Percentiles rank a stretch among this genome's conserved stretches.
Evolutionary conservation across 2,797 vertebrate genomes (phyloP).

Genomic region (Strix occidentalis): DNA sequence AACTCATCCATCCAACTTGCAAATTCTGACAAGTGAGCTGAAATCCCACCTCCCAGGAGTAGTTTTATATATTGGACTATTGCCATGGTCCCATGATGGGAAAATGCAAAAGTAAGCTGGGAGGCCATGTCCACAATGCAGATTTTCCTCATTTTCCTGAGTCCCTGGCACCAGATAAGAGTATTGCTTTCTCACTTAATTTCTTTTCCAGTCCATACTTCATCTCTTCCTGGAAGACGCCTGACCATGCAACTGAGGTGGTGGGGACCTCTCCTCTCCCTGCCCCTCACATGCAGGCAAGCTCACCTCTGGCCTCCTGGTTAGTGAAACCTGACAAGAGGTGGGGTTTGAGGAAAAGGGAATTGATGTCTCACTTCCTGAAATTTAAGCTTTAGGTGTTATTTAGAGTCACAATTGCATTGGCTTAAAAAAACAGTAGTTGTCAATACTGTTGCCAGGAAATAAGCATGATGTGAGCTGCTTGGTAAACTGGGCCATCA

Average conservation of each 20-base stretch:
- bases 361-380: neutral
- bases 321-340: neutral
- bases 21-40: neutral
- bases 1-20: neutral
- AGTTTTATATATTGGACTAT: neutral
- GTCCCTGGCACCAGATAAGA: neutral
- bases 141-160: neutral
- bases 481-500: neutral
- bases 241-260: fast-evolving
- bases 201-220: neutral
- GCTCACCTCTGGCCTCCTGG: neutral
- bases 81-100: neutral
- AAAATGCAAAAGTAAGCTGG: neutral
- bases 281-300: neutral
- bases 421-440: neutral
- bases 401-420: neutral
- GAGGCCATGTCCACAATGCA: neutral
- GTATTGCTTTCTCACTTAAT: neutral
- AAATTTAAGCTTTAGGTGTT: neutral
- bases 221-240: neutral
- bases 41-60: neutral
- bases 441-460: neutral
- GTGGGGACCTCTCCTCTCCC: neutral
- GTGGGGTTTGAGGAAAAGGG: neutral
- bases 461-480: neutral